phyloP scores from a whole-genome alignment of 2,888 invertebrate genomes.

The Barypeithes pellucidus region DNA sequence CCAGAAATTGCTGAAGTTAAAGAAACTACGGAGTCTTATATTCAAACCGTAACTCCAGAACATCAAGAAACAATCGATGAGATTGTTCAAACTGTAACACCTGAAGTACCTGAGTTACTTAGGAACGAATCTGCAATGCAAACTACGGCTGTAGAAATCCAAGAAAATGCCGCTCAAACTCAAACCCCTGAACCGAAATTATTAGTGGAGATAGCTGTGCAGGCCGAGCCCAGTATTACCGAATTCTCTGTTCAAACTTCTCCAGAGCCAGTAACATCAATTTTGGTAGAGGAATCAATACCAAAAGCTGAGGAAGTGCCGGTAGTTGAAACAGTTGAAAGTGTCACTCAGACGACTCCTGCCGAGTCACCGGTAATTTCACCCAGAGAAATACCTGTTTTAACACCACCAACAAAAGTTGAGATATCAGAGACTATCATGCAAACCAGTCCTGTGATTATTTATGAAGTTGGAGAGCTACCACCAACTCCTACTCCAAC shows the following conservation, averaged over 20 bases:
- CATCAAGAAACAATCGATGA: conserved; percentile 63
- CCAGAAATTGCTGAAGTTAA: conserved; percentile 59
- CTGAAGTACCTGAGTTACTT: conserved; percentile 60
- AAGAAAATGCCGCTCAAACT: conserved; percentile 68
- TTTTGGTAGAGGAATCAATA: conserved; percentile 55
- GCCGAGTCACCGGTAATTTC: conserved; percentile 31
- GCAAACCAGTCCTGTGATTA: conserved; percentile 77
- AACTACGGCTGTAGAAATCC: conserved; percentile 62
- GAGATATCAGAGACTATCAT: conserved; percentile 68
- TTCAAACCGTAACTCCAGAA: conserved; percentile 70
- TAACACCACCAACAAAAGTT: conserved; percentile 32
- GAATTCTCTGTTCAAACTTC: conserved; percentile 74
- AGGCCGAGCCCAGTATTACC: conserved; percentile 60
- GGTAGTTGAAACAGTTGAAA: conserved; percentile 35
- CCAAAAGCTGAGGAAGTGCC: not conserved
- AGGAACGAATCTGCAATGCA: conserved; percentile 68
- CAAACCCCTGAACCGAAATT: conserved; percentile 67
- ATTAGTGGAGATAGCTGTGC: conserved; percentile 61
- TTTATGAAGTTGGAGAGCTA: conserved; percentile 63
- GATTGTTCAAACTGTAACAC: conserved; percentile 65
- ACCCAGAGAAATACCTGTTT: conserved; percentile 37
- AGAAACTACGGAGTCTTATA: conserved; percentile 67
- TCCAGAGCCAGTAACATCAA: conserved; percentile 64
- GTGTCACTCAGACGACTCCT: conserved; percentile 56
- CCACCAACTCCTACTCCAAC: conserved; percentile 56